phyloP scores from a whole-genome alignment of 2,888 invertebrate species.

The Quadroppia sp. region DNA sequence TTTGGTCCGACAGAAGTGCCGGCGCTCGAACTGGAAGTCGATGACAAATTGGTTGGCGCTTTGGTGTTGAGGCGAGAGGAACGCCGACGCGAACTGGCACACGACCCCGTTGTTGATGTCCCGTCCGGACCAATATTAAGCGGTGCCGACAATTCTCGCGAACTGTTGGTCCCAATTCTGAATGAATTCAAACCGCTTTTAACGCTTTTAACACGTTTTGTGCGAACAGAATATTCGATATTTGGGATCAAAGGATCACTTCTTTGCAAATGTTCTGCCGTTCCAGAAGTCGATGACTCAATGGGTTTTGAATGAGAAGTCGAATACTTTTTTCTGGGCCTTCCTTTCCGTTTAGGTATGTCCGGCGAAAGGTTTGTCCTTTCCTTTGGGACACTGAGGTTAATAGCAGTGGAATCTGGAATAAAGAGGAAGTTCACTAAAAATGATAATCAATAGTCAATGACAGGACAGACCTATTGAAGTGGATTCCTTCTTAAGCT shows the following conservation, averaged over 20 bases:
- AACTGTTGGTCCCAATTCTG: conserved; percentile 28
- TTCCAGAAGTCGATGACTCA: not conserved
- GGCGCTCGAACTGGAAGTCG: not conserved
- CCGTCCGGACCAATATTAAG: not conserved
- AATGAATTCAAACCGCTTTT: conserved; percentile 10
- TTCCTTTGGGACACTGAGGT: not conserved
- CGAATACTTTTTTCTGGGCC: conserved; percentile 6
- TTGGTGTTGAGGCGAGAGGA: conserved; percentile 41
- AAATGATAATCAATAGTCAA: not conserved
- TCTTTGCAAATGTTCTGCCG: not conserved
- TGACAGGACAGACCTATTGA: not conserved
- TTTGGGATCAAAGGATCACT: not conserved
- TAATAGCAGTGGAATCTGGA: not conserved
- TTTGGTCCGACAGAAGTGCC: not conserved
- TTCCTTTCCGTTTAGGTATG: conserved; percentile 9
- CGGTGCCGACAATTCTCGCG: conserved; percentile 2
- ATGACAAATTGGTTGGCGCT: conserved; percentile 24
- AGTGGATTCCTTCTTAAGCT: not conserved
- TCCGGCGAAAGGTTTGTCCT: not conserved
- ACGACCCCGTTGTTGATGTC: conserved; percentile 36
- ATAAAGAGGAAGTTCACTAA: not conserved
- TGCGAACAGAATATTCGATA: not conserved
- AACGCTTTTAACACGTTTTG: conserved; percentile 26
- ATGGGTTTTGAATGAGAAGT: not conserved
- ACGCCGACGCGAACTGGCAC: conserved; percentile 41